Base-by-base conservation (phyloP, 2,113 vertebrate genomes). In the Rhinichthys klamathensis region DNA sequence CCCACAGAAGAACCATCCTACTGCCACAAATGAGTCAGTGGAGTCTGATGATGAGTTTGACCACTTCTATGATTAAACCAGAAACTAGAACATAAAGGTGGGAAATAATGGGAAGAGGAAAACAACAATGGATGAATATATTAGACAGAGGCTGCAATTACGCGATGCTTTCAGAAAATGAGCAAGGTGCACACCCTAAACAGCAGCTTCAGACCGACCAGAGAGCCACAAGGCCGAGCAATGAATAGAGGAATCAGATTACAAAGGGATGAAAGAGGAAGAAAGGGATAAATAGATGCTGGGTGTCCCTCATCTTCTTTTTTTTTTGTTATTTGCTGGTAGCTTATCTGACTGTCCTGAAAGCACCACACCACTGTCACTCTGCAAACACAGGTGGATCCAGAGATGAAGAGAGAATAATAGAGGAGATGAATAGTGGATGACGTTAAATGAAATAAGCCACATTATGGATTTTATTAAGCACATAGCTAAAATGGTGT, bases 1-100 rank as follows among this genome's bases (percentile, higher is more conserved):
- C 0, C 25, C 87, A 49, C 69, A 30, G 76, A 69, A 79, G 0
- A 25, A 67, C 9, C 63, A 79, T 54, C 54, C 46, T 0, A 80
- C 35, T 7, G 32, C 38, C 3, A 38, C 21, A 35, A 49, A 88
- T 2, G 56, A 84, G 0, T 83, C n/a, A 2, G 88, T 73, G 4
- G 90, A 93, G 84, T 91, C 93, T 46, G 77, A 76, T 9, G 92
- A 94, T 69, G 93, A 94, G 84, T 94, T 91, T 87, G 93, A 95
- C 84, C 67, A 93, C 84, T 95, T 95, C 84, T 95, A 94, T 73
- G 91, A 93, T 85, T 49, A 73, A 70, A 54, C 51, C 76, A 38
- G 10, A 25, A 41, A 76, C 16, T 65, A 23, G n/a, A 60, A 25
- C 58, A 63, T 11, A 49, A 46, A 44, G 60, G 32, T 30, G 65